Conservation (phyloP, 2,888 invertebrate species). For the Acleris holmiana region DNA sequence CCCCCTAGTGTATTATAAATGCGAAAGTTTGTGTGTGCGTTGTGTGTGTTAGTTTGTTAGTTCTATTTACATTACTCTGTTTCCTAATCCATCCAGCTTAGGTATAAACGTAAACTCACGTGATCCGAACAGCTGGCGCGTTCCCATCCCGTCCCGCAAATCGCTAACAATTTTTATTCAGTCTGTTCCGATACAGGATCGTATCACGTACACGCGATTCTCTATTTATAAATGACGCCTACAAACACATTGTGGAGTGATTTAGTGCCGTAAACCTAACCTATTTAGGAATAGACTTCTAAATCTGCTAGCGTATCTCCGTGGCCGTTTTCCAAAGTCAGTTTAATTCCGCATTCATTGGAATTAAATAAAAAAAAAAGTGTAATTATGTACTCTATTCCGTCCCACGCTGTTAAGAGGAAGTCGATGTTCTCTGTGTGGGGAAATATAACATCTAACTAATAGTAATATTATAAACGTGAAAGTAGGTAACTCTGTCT, state of each 20-base stretch:
- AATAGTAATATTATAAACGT: too few relatives aligned
- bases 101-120: constrained; percentile 1
- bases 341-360: constrained; percentile 67
- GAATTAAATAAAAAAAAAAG: constrained; percentile 58
- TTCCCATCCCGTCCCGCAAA: constrained; percentile 15
- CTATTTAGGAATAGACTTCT: constrained; percentile 22
- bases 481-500: too few relatives aligned
- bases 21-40: too few relatives aligned
- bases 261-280: constrained; percentile 18
- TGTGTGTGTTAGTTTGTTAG: too few relatives aligned
- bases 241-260: constrained; percentile 26
- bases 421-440: not conserved
- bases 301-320: constrained; percentile 46
- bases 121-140: constrained; percentile 9
- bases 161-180: constrained; percentile 9
- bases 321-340: constrained; percentile 50
- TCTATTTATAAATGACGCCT: constrained; percentile 34
- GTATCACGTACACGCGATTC: constrained; percentile 15
- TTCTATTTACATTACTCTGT: too few relatives aligned
- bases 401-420: constrained; percentile 41
- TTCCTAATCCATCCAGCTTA: not conserved
- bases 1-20: too few relatives aligned
- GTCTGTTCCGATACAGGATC: constrained; percentile 12
- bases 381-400: constrained; percentile 31
- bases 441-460: not conserved